Evolutionary conservation across 1,140 invertebrate genomes (phyloP).

Genomic region (Eufriesea mexicana): DNA sequence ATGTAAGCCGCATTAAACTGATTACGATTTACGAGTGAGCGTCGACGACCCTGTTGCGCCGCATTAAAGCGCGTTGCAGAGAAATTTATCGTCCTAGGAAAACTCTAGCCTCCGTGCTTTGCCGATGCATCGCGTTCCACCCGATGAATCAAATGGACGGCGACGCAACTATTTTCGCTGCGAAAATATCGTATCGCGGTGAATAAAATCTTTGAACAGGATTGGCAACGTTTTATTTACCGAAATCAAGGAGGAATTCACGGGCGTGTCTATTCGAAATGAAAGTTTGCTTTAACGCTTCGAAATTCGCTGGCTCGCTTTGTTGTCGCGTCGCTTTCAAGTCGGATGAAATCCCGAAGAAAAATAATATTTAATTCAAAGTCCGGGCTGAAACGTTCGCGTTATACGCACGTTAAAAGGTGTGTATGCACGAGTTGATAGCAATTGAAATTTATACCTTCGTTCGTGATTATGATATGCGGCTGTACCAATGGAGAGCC

Average conservation of each 20-base stretch:
- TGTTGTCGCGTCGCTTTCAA: neutral
- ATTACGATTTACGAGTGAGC: constrained; percentile 59
- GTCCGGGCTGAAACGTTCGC: neutral
- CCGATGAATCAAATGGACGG: neutral
- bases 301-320: neutral
- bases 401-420: neutral
- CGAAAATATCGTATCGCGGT: neutral
- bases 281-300: neutral
- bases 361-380: neutral
- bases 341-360: neutral
- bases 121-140: neutral
- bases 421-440: neutral
- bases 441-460: constrained; percentile 3
- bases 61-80: constrained; percentile 8
- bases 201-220: neutral
- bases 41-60: constrained; percentile 38
- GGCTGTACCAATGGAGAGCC: neutral
- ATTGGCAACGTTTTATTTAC: neutral
- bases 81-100: constrained; percentile 30
- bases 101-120: constrained; percentile 9
- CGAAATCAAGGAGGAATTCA: no score
- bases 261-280: neutral
- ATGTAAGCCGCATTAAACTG: constrained; percentile 74
- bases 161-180: neutral
- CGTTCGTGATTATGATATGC: constrained; percentile 55